Percentiles rank a stretch among this genome's conserved stretches.
These are phyloP conservation scores for Oxystoma pomonae DNA, from an alignment of 2,888 invertebrate species.

Conservation along the genomic window DNA sequence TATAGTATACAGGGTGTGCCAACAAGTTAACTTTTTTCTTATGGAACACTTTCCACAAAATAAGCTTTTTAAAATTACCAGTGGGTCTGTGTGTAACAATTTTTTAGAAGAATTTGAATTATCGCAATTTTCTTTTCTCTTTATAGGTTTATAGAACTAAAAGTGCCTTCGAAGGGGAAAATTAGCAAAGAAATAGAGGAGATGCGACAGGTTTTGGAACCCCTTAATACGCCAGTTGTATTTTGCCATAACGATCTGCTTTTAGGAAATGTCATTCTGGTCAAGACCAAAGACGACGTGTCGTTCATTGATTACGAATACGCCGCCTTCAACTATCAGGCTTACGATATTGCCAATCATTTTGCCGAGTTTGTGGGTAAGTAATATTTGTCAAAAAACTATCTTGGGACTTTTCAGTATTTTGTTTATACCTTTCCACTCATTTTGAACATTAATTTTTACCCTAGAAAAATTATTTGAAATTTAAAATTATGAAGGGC, in stretches of 20 bases:
- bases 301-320: conserved; percentile 98
- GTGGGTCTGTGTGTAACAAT: too few species aligned
- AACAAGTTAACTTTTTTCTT: too few species aligned
- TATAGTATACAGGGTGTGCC: too few species aligned
- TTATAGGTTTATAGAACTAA: not conserved
- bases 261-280: conserved; percentile 88
- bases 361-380: conserved; percentile 95
- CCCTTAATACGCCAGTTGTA: conserved; percentile 72
- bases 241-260: conserved; percentile 98
- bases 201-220: conserved; percentile 59
- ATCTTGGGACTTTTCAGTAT: too few species aligned
- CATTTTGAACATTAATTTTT: too few species aligned
- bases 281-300: conserved; percentile 62
- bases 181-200: conserved; percentile 66
- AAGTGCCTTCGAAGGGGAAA: conserved; percentile 45
- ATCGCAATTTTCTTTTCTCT: not conserved
- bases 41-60: too few species aligned
- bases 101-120: conserved; percentile 4
- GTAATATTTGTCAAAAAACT: too few species aligned
- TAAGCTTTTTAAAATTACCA: too few species aligned
- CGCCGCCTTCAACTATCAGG: conserved; percentile 88
- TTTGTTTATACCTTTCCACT: too few species aligned
- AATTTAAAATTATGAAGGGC: too few species aligned
- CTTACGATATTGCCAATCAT: conserved; percentile 96
- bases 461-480: too few species aligned